Percentiles rank a stretch among this genome's conserved stretches.
These are phyloP conservation scores for Neoniphon sammara DNA, from an alignment of 2,797 vertebrate genomes.

Conservation along the genomic window DNA sequence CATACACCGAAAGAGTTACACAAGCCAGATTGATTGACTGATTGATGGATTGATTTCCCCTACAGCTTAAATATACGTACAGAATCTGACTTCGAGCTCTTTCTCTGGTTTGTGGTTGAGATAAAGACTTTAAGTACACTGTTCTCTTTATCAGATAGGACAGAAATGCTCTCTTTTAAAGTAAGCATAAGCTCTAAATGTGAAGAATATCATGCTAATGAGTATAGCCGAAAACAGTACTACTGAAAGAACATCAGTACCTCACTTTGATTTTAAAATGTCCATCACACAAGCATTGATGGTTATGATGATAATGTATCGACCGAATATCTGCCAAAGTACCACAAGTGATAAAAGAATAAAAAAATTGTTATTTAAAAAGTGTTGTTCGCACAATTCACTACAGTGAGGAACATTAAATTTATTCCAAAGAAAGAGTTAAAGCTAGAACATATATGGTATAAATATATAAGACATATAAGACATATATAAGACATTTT, in stretches of 20 bases:
- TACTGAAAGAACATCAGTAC: background rate
- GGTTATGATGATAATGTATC: background rate
- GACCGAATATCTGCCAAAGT: too few relatives aligned
- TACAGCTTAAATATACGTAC: conserved; percentile 14
- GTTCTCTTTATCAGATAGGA: background rate
- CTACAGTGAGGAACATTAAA: too few relatives aligned
- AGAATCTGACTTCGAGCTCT: conserved; percentile 1
- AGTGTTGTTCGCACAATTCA: too few relatives aligned
- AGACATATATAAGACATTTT: background rate
- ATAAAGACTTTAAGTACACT: background rate
- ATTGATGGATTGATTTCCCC: conserved; percentile 8
- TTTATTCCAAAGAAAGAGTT: too few relatives aligned
- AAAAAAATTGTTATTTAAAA: too few relatives aligned
- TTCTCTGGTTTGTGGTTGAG: background rate
- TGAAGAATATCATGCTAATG: background rate
- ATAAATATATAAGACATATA: background rate
- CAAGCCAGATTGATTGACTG: background rate
- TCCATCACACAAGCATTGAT: background rate
- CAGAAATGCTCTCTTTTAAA: conserved; percentile 13
- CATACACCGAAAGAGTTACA: conserved; percentile 12
- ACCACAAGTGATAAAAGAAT: too few relatives aligned
- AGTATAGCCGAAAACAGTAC: background rate
- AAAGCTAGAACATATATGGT: background rate
- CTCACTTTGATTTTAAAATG: background rate
- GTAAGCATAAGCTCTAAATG: background rate